Evolutionary conservation across 2,113 vertebrate species (phyloP), one percentile per base, ranked within the genome.

Genomic region (Talpa occidentalis): DNA sequence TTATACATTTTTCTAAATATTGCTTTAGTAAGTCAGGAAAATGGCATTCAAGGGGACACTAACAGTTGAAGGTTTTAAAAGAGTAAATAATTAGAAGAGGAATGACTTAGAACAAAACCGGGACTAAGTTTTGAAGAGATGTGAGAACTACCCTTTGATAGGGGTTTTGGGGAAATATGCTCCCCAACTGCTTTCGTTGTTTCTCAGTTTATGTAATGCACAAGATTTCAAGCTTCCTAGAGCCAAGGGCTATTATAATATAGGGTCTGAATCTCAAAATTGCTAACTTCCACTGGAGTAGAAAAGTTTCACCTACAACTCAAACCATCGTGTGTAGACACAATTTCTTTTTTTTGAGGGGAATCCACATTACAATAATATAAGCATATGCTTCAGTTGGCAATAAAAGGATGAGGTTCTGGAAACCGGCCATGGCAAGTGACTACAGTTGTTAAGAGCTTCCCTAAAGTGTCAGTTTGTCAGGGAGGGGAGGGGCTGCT

Each of bases 11-110:
- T 95, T 90, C 95, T 90, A 92, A 70, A 42, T 42, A 77, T 40
- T 80, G 32, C 74, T 87, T 89, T 87, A 72, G 3, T 86, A 76
- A 93, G 32, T 78, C 35, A 90, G 64, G 67, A 92, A 93, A 90
- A 94, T 15, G 30, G 14, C 28, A 76, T 88, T 90, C 26, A 62
- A 94, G 16, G 22, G 77, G 52, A 93, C 35, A 88, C 26, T 89
- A 66, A 37, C 42, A 5, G 54, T 74, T 77, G 28, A 69, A 67
- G 15, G 30, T 47, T 83, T 92, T 59, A 66, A 42, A 83, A 85
- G 91, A 78, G 69, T 69, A 88, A 94, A 73, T 8, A 79, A 70
- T 86, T 30, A 66, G 44, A 90, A 88, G 69, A 89, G 19, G 37
- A 77, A 6, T 44, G 30, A 62, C 5, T 37, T 26, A 14, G 16